Percentiles rank a stretch among this genome's conserved stretches.
These are phyloP conservation scores for Ailurus styani DNA, from an alignment of 2,113 vertebrate genomes.

Conservation along the genomic window DNA sequence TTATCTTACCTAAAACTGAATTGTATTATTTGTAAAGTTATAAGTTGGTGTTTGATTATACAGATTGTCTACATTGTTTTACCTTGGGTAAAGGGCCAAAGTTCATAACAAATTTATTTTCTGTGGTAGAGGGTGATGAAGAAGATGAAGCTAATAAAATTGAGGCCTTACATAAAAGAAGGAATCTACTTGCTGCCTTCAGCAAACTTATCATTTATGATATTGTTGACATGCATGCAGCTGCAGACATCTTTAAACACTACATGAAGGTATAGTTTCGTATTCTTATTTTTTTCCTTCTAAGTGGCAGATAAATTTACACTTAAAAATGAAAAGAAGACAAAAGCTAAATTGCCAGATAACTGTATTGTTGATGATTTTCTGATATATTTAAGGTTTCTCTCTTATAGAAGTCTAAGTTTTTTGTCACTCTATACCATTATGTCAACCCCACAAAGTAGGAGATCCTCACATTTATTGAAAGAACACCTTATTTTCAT, in stretches of 20 bases:
- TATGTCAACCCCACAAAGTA: not conserved
- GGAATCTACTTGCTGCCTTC: slow-evolving; percentile 97
- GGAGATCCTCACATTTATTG: not conserved
- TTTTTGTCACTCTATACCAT: not conserved
- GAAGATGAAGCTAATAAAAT: slow-evolving; percentile 99
- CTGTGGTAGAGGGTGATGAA: slow-evolving; percentile 93
- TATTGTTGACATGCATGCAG: slow-evolving; percentile 98
- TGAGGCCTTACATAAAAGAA: slow-evolving; percentile 99
- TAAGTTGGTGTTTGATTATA: not conserved
- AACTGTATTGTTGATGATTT: slow-evolving; percentile 3
- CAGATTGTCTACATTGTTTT: not conserved
- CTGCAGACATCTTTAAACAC: slow-evolving; percentile 99
- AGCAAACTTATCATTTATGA: slow-evolving; percentile 99
- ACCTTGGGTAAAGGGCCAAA: slow-evolving; percentile 19
- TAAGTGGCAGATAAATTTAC: not conserved
- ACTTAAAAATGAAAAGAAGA: not conserved
- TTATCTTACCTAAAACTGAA: slow-evolving; percentile 16
- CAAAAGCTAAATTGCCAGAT: not conserved
- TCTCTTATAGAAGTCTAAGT: not conserved
- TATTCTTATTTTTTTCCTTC: slow-evolving; percentile 21
- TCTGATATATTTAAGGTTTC: slow-evolving; percentile 2
- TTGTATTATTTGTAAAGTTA: slow-evolving; percentile 10
- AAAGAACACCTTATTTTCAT: slow-evolving; percentile 7
- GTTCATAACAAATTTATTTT: slow-evolving; percentile 41
- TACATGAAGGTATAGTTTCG: slow-evolving; percentile 95